Evolutionary conservation across 2,113 vertebrate species (phyloP), one percentile per base, ranked within the genome.

Genomic region (Microcebus jonahi): DNA sequence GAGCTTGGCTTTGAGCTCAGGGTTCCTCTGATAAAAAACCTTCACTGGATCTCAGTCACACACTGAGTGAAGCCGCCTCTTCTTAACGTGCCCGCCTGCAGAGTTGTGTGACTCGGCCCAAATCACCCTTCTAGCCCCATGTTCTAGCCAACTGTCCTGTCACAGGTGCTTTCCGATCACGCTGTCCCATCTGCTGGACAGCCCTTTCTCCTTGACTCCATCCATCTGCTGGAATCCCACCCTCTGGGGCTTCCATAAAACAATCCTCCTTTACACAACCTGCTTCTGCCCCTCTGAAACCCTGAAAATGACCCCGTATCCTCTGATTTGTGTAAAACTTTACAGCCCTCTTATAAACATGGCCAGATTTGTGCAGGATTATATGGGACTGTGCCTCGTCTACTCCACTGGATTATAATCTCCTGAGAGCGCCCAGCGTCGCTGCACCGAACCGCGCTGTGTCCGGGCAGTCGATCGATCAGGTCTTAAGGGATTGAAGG

Each of bases 401-500:
- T 23, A 73, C 34, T 4, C 13, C 13, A 20, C 18, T 17, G 3
- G 45, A 50, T 75, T 75, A 31, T 27, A 55, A 5, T 76, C 14
- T 75, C 73, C 73, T 25, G 70, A 42, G 70, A 23, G 20, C 36
- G 7, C 5, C 20, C 21, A 42, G 36, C 70, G 23, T 42, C 20
- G 39, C 11, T 13, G 1, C 17, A 31, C 5, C 8, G 11, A 63
- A 75, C n/a, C 6, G 10, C 20, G 3, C 20, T 39, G 0, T 9
- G 17, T 14, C 8, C 12, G 13, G 45, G 45, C 25, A 71, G 6
- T n/a, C 11, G 12, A 18, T 55, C n/a, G 21, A 13, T 55, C n/a
- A 3, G 4, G 4, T 63, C 83, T 80, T n/a, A 42, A 68, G 50
- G 9, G 4, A 34, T 18, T 12, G 42, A 79, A 75, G 34, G 36